phyloP scores from a whole-genome alignment of 92 coral and sea anemone genomes.

The Nematostella vectensis region DNA sequence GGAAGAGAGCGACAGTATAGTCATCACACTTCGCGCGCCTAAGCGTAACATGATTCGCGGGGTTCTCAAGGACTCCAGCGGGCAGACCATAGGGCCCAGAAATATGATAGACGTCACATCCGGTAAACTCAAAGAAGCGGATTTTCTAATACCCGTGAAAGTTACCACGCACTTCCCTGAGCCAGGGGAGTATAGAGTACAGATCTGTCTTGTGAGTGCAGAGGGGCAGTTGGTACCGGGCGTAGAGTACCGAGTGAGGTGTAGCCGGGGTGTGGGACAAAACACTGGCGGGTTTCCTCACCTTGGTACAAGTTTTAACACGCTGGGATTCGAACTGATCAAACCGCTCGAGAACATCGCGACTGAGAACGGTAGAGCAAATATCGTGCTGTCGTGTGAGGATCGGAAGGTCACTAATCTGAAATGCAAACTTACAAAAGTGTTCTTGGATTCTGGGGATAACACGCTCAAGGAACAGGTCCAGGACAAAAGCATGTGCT shows the following conservation, averaged over 20 bases:
- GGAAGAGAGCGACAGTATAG: constrained; percentile 42
- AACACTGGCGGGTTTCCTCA: constrained; percentile 73
- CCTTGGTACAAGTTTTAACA: constrained; percentile 35
- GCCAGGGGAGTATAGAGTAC: constrained; percentile 53
- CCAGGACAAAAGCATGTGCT: constrained; percentile 38
- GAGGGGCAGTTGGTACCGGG: constrained; percentile 56
- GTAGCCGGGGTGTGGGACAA: constrained; percentile 63
- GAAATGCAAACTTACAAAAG: constrained; percentile 28
- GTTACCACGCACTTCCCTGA: constrained; percentile 58
- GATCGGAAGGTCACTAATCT: constrained; percentile 32
- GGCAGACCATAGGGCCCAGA: constrained; percentile 26
- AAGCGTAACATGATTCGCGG: constrained; percentile 42
- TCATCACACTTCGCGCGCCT: constrained; percentile 41
- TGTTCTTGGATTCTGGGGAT: constrained; percentile 4
- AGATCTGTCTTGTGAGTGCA: constrained; percentile 35
- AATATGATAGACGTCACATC: constrained; percentile 59
- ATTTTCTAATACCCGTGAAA: constrained; percentile 3
- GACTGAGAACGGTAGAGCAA: constrained; percentile 44
- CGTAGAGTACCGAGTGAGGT: constrained; percentile 47
- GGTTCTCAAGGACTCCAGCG: constrained; percentile 34
- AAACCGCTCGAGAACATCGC: constrained; percentile 55
- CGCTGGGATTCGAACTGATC: constrained; percentile 56
- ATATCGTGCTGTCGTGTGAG: constrained; percentile 33
- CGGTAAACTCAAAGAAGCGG: constrained; percentile 16
- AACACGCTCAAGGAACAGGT: constrained; percentile 27